Evolutionary conservation across 2,888 invertebrate species (phyloP).

Genomic region (Rotaria magnacalcarata): DNA sequence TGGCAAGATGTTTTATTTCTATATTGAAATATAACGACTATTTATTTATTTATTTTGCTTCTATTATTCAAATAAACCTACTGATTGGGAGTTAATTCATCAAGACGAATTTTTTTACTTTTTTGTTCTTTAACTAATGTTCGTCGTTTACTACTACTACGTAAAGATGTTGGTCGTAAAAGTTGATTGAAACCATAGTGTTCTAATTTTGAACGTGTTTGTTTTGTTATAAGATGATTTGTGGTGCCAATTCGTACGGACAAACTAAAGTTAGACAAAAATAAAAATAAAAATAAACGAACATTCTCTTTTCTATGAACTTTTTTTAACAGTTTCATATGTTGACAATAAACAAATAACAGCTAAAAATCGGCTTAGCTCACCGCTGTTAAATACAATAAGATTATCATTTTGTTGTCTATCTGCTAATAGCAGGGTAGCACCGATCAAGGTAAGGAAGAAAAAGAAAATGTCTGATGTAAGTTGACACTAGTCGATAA

Average conservation of each 20-base stretch:
- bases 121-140: slow-evolving; percentile 3
- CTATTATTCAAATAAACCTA: not conserved
- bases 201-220: slow-evolving; percentile 23
- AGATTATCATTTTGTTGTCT: slow-evolving; percentile 31
- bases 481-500: slow-evolving; percentile 17
- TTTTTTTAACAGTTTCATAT: not conserved
- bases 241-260: not conserved
- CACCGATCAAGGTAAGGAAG: not conserved
- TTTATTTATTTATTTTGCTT: not conserved
- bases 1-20: not conserved
- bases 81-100: not conserved
- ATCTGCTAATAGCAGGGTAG: slow-evolving; percentile 23
- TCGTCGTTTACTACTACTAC: not conserved
- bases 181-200: not conserved
- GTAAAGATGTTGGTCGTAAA: not conserved
- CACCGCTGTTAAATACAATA: slow-evolving; percentile 21
- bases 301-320: not conserved
- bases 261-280: not conserved
- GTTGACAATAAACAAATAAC: not conserved
- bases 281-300: not conserved
- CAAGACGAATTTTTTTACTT: not conserved
- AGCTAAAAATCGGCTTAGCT: slow-evolving; percentile 8
- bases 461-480: not conserved
- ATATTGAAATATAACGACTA: not conserved
- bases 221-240: not conserved